These are phyloP conservation scores for Pocillopora damicornis DNA, from an alignment of 64 coral and sea anemone species.

Conservation along the genomic window DNA sequence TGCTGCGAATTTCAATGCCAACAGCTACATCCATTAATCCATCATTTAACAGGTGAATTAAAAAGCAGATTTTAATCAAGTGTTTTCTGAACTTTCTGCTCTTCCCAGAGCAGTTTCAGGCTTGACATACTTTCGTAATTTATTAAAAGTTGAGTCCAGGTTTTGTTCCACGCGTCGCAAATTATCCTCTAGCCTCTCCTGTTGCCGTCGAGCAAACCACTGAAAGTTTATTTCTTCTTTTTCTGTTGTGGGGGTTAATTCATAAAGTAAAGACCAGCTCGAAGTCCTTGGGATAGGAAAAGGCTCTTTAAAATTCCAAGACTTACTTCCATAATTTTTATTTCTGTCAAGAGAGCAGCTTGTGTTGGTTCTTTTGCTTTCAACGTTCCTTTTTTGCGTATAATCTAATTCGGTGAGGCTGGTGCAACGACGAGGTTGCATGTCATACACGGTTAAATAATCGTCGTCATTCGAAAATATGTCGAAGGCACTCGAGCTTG, in stretches of 20 bases:
- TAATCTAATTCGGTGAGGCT: neutral
- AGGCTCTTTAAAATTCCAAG: neutral
- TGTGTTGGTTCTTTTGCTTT: neutral
- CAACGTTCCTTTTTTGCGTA: neutral
- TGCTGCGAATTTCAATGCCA: too few relatives aligned
- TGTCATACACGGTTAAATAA: neutral
- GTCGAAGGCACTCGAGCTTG: neutral
- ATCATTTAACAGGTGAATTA: neutral
- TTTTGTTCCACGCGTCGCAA: conserved; percentile 18
- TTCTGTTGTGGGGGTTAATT: neutral
- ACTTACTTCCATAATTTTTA: neutral
- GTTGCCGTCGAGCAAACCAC: conserved; percentile 20
- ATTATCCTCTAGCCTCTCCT: conserved; percentile 14
- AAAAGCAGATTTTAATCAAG: neutral
- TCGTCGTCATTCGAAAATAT: neutral
- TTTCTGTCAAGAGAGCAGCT: neutral
- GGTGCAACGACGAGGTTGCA: neutral
- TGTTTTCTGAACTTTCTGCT: neutral
- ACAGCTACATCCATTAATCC: too few relatives aligned
- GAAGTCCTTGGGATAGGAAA: neutral
- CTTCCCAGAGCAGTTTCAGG: neutral
- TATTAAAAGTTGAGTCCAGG: conserved; percentile 20
- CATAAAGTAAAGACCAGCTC: neutral
- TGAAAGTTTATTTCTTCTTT: conserved; percentile 5
- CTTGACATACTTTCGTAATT: conserved; percentile 16